These are phyloP conservation scores for Dicentrarchus labrax DNA, from an alignment of 2,113 vertebrate species.

Conservation along the genomic window DNA sequence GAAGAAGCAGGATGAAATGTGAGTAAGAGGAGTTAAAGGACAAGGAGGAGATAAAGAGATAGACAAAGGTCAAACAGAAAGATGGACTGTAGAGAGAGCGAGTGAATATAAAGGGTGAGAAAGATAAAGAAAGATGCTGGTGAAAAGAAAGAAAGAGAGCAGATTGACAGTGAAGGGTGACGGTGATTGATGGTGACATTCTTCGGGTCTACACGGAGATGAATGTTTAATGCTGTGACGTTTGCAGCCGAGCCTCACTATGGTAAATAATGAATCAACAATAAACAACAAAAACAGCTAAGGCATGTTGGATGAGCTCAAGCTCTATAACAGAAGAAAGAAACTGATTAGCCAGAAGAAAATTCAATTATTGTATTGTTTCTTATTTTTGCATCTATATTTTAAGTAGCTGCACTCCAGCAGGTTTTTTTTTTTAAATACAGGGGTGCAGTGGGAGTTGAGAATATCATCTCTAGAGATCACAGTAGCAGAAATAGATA, in stretches of 20 bases:
- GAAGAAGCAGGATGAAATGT: slow-evolving; percentile 6
- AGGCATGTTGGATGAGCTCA: slow-evolving; percentile 20
- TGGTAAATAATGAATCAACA: slow-evolving; percentile 79
- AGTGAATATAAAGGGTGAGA: slow-evolving; percentile 31
- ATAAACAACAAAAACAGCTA: slow-evolving; percentile 63
- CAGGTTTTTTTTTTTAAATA: slow-evolving; percentile 34
- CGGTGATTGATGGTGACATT: slow-evolving; percentile 81
- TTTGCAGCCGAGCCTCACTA: slow-evolving; percentile 48
- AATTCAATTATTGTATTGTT: slow-evolving; percentile 29
- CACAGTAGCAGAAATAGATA: slow-evolving; percentile 52
- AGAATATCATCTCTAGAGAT: slow-evolving; percentile 60
- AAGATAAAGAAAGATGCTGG: slow-evolving; percentile 27
- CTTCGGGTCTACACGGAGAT: slow-evolving; percentile 71
- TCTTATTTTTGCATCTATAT: slow-evolving; percentile 22
- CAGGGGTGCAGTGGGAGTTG: slow-evolving; percentile 46
- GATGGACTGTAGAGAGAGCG: slow-evolving; percentile 28
- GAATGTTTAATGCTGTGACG: slow-evolving; percentile 80
- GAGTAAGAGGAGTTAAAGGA: slow-evolving; percentile 29
- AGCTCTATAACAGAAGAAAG: slow-evolving; percentile 20
- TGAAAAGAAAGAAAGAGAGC: slow-evolving; percentile 30
- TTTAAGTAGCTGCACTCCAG: slow-evolving; percentile 20
- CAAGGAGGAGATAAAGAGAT: slow-evolving; percentile 40
- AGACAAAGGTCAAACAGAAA: slow-evolving; percentile 55
- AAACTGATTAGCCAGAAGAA: slow-evolving; percentile 32
- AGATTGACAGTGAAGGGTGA: slow-evolving; percentile 73